Percentiles rank a stretch among this genome's conserved stretches.
Evolutionary conservation across 2,113 vertebrate species (phyloP).

Genomic region (Cyanoramphus novaezelandiae): DNA sequence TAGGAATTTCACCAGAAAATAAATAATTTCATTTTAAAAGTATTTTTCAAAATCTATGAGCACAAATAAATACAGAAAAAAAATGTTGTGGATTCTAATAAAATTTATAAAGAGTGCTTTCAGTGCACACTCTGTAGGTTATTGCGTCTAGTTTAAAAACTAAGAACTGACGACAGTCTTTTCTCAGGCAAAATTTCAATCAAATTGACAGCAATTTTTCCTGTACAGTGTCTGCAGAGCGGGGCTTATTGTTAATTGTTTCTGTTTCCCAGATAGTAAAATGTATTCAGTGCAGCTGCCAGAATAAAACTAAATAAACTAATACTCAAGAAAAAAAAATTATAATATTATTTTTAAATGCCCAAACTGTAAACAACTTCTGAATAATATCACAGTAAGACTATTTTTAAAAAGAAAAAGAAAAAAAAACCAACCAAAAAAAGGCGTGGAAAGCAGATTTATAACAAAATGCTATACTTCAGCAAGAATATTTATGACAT

Average conservation of each 20-base stretch:
- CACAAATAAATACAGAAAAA: not conserved
- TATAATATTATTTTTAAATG: not conserved
- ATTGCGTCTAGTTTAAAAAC: not conserved
- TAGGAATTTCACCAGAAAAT: not conserved
- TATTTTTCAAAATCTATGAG: not conserved
- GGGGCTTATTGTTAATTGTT: slow-evolving; percentile 35
- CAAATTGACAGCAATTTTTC: slow-evolving; percentile 51
- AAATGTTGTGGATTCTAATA: not conserved
- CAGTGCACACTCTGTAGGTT: not conserved
- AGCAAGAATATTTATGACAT: not conserved
- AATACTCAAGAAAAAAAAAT: not conserved
- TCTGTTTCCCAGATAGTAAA: slow-evolving; percentile 37
- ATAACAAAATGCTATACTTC: not conserved
- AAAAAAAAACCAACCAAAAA: not conserved
- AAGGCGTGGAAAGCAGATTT: not conserved
- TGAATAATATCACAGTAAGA: not conserved
- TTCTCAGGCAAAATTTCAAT: slow-evolving; percentile 40
- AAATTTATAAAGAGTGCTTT: not conserved
- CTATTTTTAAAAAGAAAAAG: not conserved
- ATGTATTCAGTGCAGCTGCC: not conserved
- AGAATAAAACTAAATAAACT: slow-evolving; percentile 15
- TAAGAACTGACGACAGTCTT: not conserved
- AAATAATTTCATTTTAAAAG: not conserved
- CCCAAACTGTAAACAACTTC: not conserved
- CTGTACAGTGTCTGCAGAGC: not conserved